Percentiles rank a stretch among this genome's conserved stretches.
Conservation (phyloP, 1,140 invertebrate genomes). For the Philotrypesis tridentata region DNA sequence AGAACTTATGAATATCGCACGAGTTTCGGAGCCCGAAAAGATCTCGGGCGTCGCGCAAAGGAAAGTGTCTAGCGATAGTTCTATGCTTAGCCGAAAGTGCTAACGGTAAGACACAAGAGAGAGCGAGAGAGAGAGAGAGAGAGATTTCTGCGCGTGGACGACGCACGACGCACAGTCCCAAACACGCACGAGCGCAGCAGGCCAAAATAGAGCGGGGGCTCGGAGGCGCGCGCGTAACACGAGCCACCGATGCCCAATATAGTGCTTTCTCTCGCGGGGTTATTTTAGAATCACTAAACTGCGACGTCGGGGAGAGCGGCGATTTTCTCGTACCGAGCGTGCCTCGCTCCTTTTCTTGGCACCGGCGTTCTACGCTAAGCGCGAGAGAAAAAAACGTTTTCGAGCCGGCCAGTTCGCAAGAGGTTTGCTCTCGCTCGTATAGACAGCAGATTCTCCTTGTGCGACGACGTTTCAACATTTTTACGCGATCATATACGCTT, state of each 20-base stretch:
- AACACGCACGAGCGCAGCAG: background rate
- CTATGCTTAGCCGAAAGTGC: background rate
- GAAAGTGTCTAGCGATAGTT: background rate
- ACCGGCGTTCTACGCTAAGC: background rate
- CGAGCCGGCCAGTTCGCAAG: background rate
- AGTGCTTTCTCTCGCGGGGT: slow-evolving; percentile 64
- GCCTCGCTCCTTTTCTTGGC: slow-evolving; percentile 8
- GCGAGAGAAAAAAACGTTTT: background rate
- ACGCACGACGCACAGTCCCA: no score
- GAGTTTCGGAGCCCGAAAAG: no score
- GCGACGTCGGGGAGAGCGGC: background rate
- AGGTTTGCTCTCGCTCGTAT: background rate
- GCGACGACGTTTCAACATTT: background rate
- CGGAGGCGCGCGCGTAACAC: slow-evolving; percentile 61
- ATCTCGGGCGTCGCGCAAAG: background rate
- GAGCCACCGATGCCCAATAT: slow-evolving; percentile 71
- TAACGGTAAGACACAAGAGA: no score
- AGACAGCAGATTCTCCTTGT: background rate
- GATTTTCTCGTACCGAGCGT: slow-evolving; percentile 24
- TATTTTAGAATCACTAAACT: slow-evolving; percentile 64
- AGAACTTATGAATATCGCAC: background rate
- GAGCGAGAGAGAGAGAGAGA: background rate
- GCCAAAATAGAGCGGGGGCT: slow-evolving; percentile 60
- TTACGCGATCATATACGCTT: background rate
- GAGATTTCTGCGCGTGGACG: background rate